Percentiles rank a stretch among this genome's conserved stretches.
These are phyloP conservation scores for Bradypodion pumilum DNA, from an alignment of 2,797 vertebrate genomes.

Conservation along the genomic window DNA sequence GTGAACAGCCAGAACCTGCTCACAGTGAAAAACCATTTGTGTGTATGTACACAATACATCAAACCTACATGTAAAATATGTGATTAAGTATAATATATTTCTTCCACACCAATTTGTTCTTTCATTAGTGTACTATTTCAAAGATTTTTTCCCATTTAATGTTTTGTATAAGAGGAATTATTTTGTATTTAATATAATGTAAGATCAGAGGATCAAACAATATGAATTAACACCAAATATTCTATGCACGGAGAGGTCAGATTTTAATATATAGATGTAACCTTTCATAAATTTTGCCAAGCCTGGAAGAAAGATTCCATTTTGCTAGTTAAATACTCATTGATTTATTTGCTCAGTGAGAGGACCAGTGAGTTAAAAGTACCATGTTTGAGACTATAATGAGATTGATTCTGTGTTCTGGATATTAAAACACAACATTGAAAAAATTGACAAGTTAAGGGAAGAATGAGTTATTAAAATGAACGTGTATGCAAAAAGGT, in stretches of 20 bases:
- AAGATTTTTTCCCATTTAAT: not conserved
- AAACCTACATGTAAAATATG: too few relatives aligned
- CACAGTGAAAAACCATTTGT: not conserved
- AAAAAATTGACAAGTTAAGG: slow-evolving; percentile 49
- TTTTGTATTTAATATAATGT: slow-evolving; percentile 22
- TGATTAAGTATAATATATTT: too few relatives aligned
- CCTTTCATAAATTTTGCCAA: slow-evolving; percentile 44
- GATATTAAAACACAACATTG: slow-evolving; percentile 57
- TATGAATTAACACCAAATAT: slow-evolving; percentile 45
- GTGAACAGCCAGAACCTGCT: not conserved
- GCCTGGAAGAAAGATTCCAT: slow-evolving; percentile 45
- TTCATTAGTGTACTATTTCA: too few relatives aligned
- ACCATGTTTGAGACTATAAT: slow-evolving; percentile 58
- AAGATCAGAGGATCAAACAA: slow-evolving; percentile 59
- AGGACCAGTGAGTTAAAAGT: slow-evolving; percentile 55
- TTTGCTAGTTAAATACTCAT: slow-evolving; percentile 67
- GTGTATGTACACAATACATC: not conserved
- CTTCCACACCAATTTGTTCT: too few relatives aligned
- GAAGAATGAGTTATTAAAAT: slow-evolving; percentile 47
- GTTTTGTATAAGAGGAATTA: not conserved
- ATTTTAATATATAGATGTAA: slow-evolving; percentile 29
- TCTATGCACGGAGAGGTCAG: slow-evolving; percentile 33
- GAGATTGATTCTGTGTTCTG: slow-evolving; percentile 63
- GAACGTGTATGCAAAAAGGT: slow-evolving; percentile 19
- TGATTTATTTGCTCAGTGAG: slow-evolving; percentile 68